Percentiles rank a stretch among this genome's conserved stretches.
These are phyloP conservation scores for Phaetusa simplex DNA, from an alignment of 2,113 vertebrate genomes.

Conservation along the genomic window DNA sequence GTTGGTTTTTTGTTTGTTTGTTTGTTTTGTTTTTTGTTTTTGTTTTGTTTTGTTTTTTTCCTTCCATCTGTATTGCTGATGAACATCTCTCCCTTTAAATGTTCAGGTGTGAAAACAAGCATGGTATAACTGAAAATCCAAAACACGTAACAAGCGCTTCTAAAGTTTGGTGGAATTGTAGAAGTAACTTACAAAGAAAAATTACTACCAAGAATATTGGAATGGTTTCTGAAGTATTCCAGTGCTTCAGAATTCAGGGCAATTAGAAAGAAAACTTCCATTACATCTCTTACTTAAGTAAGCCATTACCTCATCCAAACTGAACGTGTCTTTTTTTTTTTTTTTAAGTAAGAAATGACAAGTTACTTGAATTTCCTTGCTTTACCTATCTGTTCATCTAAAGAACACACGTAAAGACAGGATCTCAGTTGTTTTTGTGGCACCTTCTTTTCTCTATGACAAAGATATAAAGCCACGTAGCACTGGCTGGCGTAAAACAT, in stretches of 20 bases:
- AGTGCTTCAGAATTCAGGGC: not conserved
- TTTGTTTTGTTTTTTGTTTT: too few species aligned
- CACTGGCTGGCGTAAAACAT: not conserved
- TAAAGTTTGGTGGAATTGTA: not conserved
- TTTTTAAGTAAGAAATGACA: not conserved
- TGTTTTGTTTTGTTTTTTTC: not conserved
- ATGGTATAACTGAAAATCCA: not conserved
- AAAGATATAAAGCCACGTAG: not conserved
- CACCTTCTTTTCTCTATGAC: not conserved
- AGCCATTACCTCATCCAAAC: slow-evolving; percentile 11
- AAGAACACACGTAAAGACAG: not conserved
- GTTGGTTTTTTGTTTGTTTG: too few species aligned
- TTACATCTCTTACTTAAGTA: not conserved
- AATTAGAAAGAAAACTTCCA: slow-evolving; percentile 12
- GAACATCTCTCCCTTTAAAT: not conserved
- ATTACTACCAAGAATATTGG: not conserved
- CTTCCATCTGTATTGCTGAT: not conserved
- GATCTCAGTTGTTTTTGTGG: not conserved
- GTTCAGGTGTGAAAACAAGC: not conserved
- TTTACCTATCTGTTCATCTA: not conserved
- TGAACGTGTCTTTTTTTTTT: not conserved
- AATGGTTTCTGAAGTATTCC: not conserved
- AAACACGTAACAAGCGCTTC: not conserved
- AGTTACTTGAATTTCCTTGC: not conserved
- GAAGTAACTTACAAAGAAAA: not conserved